A percentile compares a stretch with the other conserved stretches of the same genome.
Conservation (phyloP, 2,888 invertebrate genomes). For the Caradrina kadenii region DNA sequence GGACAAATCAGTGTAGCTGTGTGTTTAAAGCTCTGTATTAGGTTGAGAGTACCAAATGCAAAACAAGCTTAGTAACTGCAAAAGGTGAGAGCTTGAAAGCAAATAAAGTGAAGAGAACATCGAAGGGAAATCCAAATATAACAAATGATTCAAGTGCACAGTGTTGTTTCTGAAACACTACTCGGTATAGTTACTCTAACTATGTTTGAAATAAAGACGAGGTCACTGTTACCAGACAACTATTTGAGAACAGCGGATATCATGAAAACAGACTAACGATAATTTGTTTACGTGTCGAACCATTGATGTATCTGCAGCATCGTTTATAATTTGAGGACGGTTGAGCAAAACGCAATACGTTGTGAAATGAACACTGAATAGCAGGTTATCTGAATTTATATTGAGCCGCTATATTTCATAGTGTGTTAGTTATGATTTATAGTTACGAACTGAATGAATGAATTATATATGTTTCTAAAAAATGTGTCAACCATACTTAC, state of each 20-base stretch:
- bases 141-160: conserved; percentile 74
- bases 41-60: conserved; percentile 10
- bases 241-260: conserved; percentile 60
- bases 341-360: conserved; percentile 36
- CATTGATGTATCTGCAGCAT: conserved; percentile 49
- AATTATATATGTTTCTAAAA: conserved; percentile 18
- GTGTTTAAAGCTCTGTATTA: background rate
- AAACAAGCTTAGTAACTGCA: conserved; percentile 45
- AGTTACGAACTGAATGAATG: conserved; percentile 41
- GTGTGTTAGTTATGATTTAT: conserved; percentile 36
- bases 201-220: conserved; percentile 57
- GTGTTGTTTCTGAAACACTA: conserved; percentile 60
- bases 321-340: conserved; percentile 20
- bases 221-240: conserved; percentile 57
- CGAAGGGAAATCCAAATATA: conserved; percentile 72
- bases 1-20: background rate
- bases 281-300: conserved; percentile 49
- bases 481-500: conserved; percentile 8
- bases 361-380: conserved; percentile 33
- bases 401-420: conserved; percentile 26
- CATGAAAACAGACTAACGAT: conserved; percentile 54
- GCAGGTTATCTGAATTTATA: conserved; percentile 48
- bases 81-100: conserved; percentile 50
- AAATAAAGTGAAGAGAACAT: conserved; percentile 66
- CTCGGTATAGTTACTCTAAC: conserved; percentile 53